Evolutionary conservation across 2,113 vertebrate species (phyloP).

Genomic region (Hyperopisus bebe): DNA sequence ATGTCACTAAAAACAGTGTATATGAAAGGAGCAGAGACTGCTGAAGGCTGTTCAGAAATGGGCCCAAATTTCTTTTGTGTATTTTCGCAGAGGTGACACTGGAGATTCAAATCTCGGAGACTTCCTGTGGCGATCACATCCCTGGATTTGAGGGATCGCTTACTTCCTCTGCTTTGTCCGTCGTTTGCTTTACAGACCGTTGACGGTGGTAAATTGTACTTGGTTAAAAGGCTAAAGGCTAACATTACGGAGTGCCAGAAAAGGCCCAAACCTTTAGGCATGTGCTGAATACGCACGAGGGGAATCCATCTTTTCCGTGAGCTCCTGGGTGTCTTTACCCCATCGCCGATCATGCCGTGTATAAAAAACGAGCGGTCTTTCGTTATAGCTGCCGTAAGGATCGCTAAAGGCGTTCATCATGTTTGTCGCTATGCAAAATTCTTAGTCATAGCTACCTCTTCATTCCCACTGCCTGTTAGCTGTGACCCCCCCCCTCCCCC

Average conservation of each 20-base stretch:
- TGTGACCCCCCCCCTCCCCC: neutral
- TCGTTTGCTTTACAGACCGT: neutral
- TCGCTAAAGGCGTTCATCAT: neutral
- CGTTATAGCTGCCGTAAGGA: neutral
- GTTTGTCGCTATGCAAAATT: neutral
- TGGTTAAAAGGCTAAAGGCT: neutral
- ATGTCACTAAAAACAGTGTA: neutral
- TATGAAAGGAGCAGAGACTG: neutral
- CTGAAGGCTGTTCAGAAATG: conserved; percentile 20
- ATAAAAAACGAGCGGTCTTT: neutral
- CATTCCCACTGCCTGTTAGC: neutral
- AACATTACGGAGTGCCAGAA: neutral
- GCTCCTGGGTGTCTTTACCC: neutral
- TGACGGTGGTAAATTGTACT: neutral
- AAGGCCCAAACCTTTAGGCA: neutral
- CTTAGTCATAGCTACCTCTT: neutral
- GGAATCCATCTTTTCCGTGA: neutral
- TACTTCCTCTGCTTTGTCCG: neutral
- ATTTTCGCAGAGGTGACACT: conserved; percentile 16
- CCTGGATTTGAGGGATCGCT: conserved; percentile 10
- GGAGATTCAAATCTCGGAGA: neutral
- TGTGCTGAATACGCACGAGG: neutral
- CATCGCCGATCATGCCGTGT: neutral
- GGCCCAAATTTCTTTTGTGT: conserved; percentile 18
- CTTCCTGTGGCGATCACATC: conserved; percentile 22